phyloP scores from a whole-genome alignment of 2,797 vertebrate species.

The Enteromius trimaculatus region DNA sequence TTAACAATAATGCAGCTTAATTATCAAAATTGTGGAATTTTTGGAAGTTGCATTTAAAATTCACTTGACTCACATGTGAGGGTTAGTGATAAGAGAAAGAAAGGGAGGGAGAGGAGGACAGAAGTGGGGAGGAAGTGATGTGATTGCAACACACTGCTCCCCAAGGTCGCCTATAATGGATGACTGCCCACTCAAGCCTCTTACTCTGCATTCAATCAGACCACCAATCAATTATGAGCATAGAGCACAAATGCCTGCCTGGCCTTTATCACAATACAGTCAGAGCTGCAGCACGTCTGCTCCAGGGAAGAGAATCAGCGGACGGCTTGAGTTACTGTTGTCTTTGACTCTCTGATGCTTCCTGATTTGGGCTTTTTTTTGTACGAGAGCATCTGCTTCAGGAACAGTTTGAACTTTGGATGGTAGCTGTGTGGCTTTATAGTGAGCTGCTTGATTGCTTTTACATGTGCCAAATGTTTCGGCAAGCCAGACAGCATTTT shows the following conservation, averaged over 20 bases:
- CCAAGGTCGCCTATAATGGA: slow-evolving; percentile 60
- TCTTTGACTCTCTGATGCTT: slow-evolving; percentile 17
- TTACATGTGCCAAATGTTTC: slow-evolving; percentile 11
- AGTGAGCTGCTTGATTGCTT: slow-evolving; percentile 34
- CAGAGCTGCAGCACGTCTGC: neutral
- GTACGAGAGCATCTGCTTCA: slow-evolving; percentile 27
- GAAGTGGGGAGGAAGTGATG: slow-evolving; percentile 40
- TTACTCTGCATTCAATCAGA: slow-evolving; percentile 51
- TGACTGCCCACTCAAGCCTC: slow-evolving; percentile 42
- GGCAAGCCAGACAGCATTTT: slow-evolving; percentile 2
- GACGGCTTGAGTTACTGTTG: slow-evolving; percentile 25
- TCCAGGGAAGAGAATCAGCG: slow-evolving; percentile 20
- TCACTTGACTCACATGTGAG: slow-evolving; percentile 12
- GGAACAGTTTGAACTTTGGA: slow-evolving; percentile 34
- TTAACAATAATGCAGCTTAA: neutral
- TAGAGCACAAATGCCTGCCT: slow-evolving; percentile 32
- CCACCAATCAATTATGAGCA: slow-evolving; percentile 49
- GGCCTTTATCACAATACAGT: slow-evolving; percentile 36
- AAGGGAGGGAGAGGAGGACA: slow-evolving; percentile 15
- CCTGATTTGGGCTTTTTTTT: slow-evolving; percentile 23
- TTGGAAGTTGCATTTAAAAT: slow-evolving; percentile 8
- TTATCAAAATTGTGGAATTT: neutral
- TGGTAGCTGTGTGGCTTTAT: slow-evolving; percentile 23
- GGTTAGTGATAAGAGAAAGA: slow-evolving; percentile 11
- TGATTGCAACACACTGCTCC: slow-evolving; percentile 39